These are phyloP conservation scores for Leptobrachium leishanense DNA, from an alignment of 2,113 vertebrate genomes.

Conservation along the genomic window DNA sequence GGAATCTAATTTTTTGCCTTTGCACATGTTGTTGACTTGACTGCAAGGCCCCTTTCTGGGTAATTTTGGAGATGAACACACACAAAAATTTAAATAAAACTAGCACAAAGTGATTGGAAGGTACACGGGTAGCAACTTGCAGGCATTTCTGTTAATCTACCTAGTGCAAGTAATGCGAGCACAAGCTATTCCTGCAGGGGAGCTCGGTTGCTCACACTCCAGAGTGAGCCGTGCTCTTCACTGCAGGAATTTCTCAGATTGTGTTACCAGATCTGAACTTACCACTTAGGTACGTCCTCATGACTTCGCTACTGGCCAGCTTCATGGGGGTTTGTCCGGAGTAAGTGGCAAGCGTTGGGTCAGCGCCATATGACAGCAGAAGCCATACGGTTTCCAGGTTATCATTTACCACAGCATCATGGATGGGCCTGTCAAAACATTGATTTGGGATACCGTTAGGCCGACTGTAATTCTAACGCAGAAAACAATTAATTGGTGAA, in stretches of 20 bases:
- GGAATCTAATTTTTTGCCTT: too few species aligned
- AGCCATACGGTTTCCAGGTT: constrained; percentile 95
- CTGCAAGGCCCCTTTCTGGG: too few species aligned
- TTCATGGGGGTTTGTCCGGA: constrained; percentile 94
- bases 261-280: constrained; percentile 34
- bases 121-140: too few species aligned
- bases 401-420: constrained; percentile 93
- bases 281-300: constrained; percentile 93
- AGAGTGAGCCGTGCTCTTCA: too few species aligned
- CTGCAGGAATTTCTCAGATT: not conserved
- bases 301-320: constrained; percentile 85
- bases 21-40: too few species aligned
- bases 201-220: too few species aligned
- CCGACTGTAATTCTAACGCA: too few species aligned
- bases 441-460: not conserved
- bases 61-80: too few species aligned
- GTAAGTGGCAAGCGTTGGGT: constrained; percentile 95
- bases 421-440: constrained; percentile 78
- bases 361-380: constrained; percentile 92
- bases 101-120: too few species aligned
- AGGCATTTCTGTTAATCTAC: not conserved
- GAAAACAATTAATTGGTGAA: too few species aligned
- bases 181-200: too few species aligned
- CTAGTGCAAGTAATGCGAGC: not conserved
- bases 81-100: too few species aligned